A percentile compares a stretch with the other conserved stretches of the same genome.
Evolutionary conservation across 1,140 invertebrate genomes (phyloP).

Genomic region (Macrostomum lignano): DNA sequence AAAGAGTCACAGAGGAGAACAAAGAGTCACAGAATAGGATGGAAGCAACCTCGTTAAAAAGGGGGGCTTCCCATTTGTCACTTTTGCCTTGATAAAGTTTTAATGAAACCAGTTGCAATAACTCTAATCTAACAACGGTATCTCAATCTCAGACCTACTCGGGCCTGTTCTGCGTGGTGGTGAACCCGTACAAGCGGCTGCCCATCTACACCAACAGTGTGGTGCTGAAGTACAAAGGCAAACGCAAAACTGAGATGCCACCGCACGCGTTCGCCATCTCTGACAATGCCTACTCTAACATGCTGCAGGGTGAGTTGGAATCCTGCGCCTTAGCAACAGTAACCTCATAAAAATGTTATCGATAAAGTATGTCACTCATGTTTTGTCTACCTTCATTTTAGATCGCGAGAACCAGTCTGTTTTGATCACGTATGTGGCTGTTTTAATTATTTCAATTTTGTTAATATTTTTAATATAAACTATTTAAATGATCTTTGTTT

Average conservation of each 20-base stretch:
- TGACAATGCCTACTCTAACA: constrained; percentile 96
- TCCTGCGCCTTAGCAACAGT: constrained; percentile 2
- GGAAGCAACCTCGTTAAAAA: too few species aligned
- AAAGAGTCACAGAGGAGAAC: too few species aligned
- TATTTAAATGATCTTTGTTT: too few species aligned
- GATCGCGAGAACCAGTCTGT: constrained; percentile 21
- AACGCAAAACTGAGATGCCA: constrained; percentile 93
- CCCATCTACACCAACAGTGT: constrained; percentile 89
- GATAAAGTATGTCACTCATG: constrained; percentile 2
- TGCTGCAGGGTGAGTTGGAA: constrained; percentile 47
- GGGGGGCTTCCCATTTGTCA: too few species aligned
- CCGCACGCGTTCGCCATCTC: constrained; percentile 98
- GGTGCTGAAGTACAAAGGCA: constrained; percentile 84
- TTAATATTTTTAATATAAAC: constrained; percentile 15
- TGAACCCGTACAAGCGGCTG: constrained; percentile 98
- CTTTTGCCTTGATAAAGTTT: neutral
- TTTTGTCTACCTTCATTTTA: constrained; percentile 7
- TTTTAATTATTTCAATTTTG: neutral
- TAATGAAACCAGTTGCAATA: neutral
- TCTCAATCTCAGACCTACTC: constrained; percentile 58
- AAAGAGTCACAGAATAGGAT: too few species aligned
- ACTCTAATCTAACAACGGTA: neutral
- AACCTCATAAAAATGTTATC: constrained; percentile 4
- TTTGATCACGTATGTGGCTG: constrained; percentile 33
- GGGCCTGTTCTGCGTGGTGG: constrained; percentile 95